phyloP scores from a whole-genome alignment of 1,140 invertebrate genomes.

The Nephila pilipes region DNA sequence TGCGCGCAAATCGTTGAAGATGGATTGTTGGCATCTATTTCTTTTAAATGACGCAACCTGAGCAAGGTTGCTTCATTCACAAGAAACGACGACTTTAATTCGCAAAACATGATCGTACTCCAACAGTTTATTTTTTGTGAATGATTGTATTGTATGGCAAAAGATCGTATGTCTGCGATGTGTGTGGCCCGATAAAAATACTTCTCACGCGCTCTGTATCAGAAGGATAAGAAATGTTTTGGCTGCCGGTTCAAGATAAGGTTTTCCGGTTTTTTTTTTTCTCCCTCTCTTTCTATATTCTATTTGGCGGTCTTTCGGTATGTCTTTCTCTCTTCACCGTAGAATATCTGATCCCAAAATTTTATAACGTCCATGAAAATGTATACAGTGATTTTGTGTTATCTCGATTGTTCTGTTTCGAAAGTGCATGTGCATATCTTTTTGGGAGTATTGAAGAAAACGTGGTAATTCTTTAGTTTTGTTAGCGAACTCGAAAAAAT shows the following conservation, averaged over 20 bases:
- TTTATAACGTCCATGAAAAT: not conserved
- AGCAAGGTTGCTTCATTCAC: not conserved
- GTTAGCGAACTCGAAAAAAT: no score
- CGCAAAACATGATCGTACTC: not conserved
- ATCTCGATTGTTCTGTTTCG: not conserved
- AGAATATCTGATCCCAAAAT: constrained; percentile 3
- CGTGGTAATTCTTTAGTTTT: no score
- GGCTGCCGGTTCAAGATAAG: constrained; percentile 69
- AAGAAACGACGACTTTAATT: not conserved
- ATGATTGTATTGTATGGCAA: constrained; percentile 45
- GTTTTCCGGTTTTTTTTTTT: constrained; percentile 25
- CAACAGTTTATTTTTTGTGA: constrained; percentile 46
- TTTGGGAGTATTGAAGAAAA: not conserved
- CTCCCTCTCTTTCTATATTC: not conserved
- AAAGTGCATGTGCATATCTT: not conserved
- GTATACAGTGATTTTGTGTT: not conserved
- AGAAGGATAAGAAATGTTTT: constrained; percentile 71
- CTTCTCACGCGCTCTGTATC: constrained; percentile 61
- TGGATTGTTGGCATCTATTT: not conserved
- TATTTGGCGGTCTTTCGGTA: constrained; percentile 29
- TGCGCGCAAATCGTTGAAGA: no score
- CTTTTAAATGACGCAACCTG: not conserved
- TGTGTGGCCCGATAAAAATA: constrained; percentile 62
- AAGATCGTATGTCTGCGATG: not conserved
- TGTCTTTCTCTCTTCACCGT: not conserved